These are phyloP conservation scores for Drusus annulatus DNA, from an alignment of 1,140 invertebrate species.

Conservation along the genomic window DNA sequence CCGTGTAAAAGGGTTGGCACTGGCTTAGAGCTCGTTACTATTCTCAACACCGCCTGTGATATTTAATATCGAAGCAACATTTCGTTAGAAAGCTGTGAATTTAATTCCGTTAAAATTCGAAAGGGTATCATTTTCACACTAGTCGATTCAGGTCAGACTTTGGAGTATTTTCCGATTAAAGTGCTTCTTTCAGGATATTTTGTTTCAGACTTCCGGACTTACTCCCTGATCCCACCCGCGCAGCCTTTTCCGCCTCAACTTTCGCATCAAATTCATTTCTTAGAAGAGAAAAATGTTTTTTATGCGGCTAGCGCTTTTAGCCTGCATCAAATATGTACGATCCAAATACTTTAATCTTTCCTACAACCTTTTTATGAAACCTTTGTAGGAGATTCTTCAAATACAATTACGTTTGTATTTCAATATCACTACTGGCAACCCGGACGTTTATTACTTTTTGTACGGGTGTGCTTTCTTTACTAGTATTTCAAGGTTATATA, in stretches of 20 bases:
- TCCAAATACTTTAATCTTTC: neutral
- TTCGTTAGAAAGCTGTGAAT: neutral
- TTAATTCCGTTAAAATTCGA: slow-evolving; percentile 18
- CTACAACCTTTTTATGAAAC: too few species aligned
- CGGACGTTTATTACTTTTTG: too few species aligned
- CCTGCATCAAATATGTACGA: slow-evolving; percentile 7
- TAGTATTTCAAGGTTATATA: too few species aligned
- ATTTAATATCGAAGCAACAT: neutral
- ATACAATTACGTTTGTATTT: too few species aligned
- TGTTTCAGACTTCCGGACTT: neutral
- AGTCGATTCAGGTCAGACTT: neutral
- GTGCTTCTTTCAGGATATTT: slow-evolving; percentile 23
- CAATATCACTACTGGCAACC: too few species aligned
- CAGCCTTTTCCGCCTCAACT: neutral
- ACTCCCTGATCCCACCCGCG: neutral
- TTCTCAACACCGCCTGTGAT: too few species aligned
- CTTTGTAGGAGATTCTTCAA: too few species aligned
- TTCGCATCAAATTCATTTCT: slow-evolving; percentile 25
- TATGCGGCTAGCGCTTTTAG: neutral
- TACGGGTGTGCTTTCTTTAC: too few species aligned
- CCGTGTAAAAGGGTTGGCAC: too few species aligned
- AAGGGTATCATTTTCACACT: slow-evolving; percentile 11
- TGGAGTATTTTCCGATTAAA: slow-evolving; percentile 19
- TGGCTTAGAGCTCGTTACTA: too few species aligned
- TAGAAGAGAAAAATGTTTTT: neutral